Base-by-base conservation (phyloP, 2,888 invertebrate genomes). In the Phengaris alcon region DNA sequence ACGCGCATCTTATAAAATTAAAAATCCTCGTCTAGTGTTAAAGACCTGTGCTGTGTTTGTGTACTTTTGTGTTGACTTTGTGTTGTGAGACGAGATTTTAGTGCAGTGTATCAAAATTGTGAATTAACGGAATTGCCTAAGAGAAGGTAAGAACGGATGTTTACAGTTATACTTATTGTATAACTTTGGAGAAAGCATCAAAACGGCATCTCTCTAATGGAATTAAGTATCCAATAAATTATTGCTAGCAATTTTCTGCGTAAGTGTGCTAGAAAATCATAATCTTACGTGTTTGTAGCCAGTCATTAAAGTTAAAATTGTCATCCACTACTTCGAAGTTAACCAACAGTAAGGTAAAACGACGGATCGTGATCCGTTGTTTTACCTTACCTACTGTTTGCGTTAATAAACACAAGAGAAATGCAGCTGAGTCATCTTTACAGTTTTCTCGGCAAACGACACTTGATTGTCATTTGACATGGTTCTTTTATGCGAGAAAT, bases 101-200 rank as follows among this genome's bases (percentile, higher is more conserved):
- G 91, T 92, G 91, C 88, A 88, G 92, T 92, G 92, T 88, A 84
- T 88, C 83, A 89, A 86, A 87, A 85, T 86, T 85, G 88, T 91
- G 90, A 88, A 89, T 93, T 90, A 90, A 91, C 92, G 93, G 93
- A 93, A 87, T 92, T 90, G 89, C 87, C 89, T 88, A 87, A 90
- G 87, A 85, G 84, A 82, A 93, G 92, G 93, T 93, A 92, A 92
- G 91, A 86, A 84, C 87, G 88, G 87, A 90, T 90, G 86, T 91
- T 90, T 90, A 92, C 93, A 90, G 93, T 91, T 93, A 35, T 35
- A 35, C 35, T 35, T 35, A 88, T 92, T 93, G 92, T 91, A 87
- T 91, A 91, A 93, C 87, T 85, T 85, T 81, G 82, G 84, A 84
- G 86, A 84, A 83, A 83, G 84, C 82, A 69, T 59, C 76, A 69